phyloP scores from a whole-genome alignment of 2,113 vertebrate genomes.

The Nasalis larvatus region DNA sequence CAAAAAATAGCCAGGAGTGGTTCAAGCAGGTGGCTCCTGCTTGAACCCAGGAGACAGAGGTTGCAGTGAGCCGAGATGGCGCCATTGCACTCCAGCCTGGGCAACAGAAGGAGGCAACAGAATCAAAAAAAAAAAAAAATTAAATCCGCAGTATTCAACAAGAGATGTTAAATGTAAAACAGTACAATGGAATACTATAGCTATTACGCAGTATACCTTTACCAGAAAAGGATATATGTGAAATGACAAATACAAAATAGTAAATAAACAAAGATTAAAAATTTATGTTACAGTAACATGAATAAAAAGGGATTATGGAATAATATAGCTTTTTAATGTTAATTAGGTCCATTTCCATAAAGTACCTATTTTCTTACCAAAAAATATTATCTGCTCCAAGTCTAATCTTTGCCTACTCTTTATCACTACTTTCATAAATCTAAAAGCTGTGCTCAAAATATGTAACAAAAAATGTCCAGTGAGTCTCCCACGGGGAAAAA shows the following conservation, averaged over 20 bases:
- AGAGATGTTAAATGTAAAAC: not conserved
- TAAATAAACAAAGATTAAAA: constrained; percentile 5
- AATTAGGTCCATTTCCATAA: constrained; percentile 18
- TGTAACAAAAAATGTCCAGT: too few species aligned
- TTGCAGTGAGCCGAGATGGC: too few species aligned
- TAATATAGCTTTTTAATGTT: not conserved
- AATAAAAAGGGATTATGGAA: not conserved
- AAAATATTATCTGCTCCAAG: not conserved
- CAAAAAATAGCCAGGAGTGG: too few species aligned
- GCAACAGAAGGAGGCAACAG: too few species aligned
- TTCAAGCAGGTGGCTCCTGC: too few species aligned
- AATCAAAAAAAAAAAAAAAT: too few species aligned
- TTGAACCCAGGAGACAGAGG: too few species aligned
- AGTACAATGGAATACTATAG: not conserved
- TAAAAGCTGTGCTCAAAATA: constrained; percentile 28
- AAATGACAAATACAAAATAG: constrained; percentile 27
- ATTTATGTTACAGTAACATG: constrained; percentile 1
- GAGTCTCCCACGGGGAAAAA: not conserved
- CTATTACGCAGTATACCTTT: not conserved
- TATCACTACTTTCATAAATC: constrained; percentile 2
- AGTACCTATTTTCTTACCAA: constrained; percentile 31
- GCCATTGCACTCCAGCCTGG: too few species aligned
- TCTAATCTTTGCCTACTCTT: constrained; percentile 19
- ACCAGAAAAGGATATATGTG: not conserved
- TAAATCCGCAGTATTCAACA: not conserved